Percentiles rank a stretch among this genome's conserved stretches.
Conservation (phyloP, 2,113 vertebrate genomes). For the Pandion haliaetus region DNA sequence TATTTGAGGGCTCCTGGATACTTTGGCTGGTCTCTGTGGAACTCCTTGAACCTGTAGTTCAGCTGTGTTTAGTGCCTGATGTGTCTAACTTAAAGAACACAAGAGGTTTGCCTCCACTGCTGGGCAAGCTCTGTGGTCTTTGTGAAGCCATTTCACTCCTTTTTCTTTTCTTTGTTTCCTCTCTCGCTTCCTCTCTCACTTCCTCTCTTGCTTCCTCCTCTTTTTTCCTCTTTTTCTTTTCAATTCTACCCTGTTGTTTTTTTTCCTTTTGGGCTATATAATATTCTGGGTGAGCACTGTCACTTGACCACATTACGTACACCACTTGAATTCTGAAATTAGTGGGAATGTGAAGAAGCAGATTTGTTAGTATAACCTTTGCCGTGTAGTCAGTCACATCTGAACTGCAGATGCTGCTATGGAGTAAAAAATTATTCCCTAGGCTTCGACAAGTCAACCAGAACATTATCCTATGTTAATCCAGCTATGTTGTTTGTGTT, state of each 20-base stretch:
- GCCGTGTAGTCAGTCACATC: background rate
- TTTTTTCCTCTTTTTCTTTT: background rate
- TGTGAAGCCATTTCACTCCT: background rate
- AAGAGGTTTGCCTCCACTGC: background rate
- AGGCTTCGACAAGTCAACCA: background rate
- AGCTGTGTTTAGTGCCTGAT: background rate
- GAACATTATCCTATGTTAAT: background rate
- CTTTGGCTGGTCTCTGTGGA: background rate
- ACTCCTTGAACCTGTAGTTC: background rate
- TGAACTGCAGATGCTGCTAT: constrained; percentile 10
- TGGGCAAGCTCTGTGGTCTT: background rate
- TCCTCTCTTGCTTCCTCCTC: too few species aligned
- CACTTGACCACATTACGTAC: background rate
- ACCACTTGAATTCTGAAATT: background rate
- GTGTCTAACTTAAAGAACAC: background rate
- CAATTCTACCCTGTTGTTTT: background rate
- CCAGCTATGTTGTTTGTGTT: background rate
- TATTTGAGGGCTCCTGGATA: background rate
- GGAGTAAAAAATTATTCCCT: background rate
- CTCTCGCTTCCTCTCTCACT: too few species aligned
- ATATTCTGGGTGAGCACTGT: background rate
- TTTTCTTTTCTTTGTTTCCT: too few species aligned
- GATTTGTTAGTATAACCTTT: background rate
- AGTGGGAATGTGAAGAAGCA: background rate
- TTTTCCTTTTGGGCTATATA: background rate